A percentile compares a stretch with the other conserved stretches of the same genome.
Conservation (phyloP, 2,797 vertebrate genomes). For the Gallinago stenura region DNA sequence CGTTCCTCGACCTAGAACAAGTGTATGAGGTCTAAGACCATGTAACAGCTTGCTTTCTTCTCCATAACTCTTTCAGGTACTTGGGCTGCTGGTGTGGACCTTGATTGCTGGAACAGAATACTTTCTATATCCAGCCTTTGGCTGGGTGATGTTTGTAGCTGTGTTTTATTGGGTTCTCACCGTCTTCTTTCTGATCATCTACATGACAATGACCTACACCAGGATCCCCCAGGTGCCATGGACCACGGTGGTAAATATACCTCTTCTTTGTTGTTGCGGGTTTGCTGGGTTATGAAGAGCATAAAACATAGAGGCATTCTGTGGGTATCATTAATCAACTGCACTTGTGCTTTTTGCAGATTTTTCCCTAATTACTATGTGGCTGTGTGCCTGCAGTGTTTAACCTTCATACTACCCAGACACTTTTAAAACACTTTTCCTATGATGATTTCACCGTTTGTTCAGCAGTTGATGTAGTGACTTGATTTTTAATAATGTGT, state of each 20-base stretch:
- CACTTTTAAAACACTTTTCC: neutral
- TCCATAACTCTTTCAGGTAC: constrained; percentile 76
- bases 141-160: constrained; percentile 93
- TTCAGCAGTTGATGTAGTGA: neutral
- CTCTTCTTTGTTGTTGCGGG: neutral
- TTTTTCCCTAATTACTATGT: neutral
- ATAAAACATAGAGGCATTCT: neutral
- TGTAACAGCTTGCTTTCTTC: neutral
- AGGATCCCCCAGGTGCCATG: constrained; percentile 89
- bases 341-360: neutral
- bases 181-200: constrained; percentile 87
- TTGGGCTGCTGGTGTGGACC: constrained; percentile 92
- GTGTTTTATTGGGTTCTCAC: constrained; percentile 91
- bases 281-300: neutral
- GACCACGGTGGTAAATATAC: constrained; percentile 85
- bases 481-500: constrained; percentile 9
- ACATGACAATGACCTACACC: constrained; percentile 87
- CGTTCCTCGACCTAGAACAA: accelerated
- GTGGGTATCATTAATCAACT: neutral
- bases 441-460: neutral
- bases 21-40: neutral
- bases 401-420: neutral
- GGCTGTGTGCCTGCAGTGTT: neutral
- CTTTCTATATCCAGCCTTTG: constrained; percentile 84
- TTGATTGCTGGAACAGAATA: constrained; percentile 91